Conservation (phyloP, 2,797 vertebrate genomes). For the Aldrovandia affinis region DNA sequence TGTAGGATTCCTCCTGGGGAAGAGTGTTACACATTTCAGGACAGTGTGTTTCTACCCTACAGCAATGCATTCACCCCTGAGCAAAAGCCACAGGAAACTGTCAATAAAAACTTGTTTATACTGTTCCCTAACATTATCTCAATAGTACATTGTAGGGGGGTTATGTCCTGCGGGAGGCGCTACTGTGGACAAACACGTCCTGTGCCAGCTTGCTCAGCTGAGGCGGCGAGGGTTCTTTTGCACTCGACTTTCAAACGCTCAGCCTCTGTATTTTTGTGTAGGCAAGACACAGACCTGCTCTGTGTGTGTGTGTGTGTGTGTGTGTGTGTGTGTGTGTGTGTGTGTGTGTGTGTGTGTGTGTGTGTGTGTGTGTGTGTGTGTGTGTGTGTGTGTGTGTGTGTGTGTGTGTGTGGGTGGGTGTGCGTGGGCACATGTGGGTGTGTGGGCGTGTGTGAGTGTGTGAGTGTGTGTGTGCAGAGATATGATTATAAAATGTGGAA, state of each 20-base stretch:
- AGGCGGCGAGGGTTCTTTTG: background rate
- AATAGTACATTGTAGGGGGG: background rate
- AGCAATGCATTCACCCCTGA: background rate
- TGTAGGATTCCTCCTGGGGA: background rate
- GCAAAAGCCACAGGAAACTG: background rate
- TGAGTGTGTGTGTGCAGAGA: conserved; percentile 2
- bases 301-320: conserved; percentile 9
- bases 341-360: background rate
- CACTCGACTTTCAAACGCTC: background rate
- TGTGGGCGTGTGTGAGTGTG: background rate
- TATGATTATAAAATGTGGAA: conserved; percentile 4
- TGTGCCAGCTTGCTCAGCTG: background rate
- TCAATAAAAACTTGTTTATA: background rate
- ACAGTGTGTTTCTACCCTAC: background rate
- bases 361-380: conserved; percentile 5
- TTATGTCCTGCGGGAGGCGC: background rate
- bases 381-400: conserved; percentile 13
- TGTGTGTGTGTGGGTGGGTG: background rate
- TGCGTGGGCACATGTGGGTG: background rate
- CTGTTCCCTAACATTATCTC: background rate
- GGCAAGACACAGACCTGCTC: background rate
- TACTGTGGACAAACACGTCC: background rate
- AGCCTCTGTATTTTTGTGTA: conserved; percentile 5
- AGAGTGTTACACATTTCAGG: background rate
- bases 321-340: background rate